Conservation (phyloP, 2,888 invertebrate genomes). For the Dioctria linearis region DNA sequence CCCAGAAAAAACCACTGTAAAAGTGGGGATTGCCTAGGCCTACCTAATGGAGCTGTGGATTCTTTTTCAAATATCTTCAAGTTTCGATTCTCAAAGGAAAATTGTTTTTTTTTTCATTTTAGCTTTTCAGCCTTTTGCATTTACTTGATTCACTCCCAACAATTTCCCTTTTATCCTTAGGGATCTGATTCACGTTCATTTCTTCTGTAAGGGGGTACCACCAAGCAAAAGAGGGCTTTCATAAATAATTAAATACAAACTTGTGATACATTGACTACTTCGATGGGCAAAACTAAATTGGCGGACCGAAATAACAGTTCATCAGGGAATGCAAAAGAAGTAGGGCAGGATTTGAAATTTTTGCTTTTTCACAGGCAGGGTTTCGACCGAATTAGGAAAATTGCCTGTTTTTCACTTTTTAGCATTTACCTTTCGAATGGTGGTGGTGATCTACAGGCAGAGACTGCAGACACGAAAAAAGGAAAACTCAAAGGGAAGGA, state of each 20-base stretch:
- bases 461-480: no score
- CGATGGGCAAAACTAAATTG: slow-evolving; percentile 1
- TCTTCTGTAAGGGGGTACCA: background rate
- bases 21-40: background rate
- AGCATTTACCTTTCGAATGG: background rate
- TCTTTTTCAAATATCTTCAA: background rate
- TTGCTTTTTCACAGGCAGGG: no score
- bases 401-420: background rate
- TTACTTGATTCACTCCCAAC: background rate
- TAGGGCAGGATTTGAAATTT: background rate
- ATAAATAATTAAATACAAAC: slow-evolving; percentile 37
- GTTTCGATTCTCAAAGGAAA: slow-evolving; percentile 38
- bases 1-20: background rate
- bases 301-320: background rate
- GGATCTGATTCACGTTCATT: slow-evolving; percentile 22
- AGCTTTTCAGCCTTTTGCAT: slow-evolving; percentile 22
- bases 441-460: background rate
- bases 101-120: background rate
- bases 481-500: no score
- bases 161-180: slow-evolving; percentile 1
- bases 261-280: slow-evolving; percentile 21
- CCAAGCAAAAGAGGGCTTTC: background rate
- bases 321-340: slow-evolving; percentile 1
- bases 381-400: no score
- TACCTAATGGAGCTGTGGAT: background rate